phyloP scores from a whole-genome alignment of 2,888 invertebrate genomes.

The Platycheirus rosarum region DNA sequence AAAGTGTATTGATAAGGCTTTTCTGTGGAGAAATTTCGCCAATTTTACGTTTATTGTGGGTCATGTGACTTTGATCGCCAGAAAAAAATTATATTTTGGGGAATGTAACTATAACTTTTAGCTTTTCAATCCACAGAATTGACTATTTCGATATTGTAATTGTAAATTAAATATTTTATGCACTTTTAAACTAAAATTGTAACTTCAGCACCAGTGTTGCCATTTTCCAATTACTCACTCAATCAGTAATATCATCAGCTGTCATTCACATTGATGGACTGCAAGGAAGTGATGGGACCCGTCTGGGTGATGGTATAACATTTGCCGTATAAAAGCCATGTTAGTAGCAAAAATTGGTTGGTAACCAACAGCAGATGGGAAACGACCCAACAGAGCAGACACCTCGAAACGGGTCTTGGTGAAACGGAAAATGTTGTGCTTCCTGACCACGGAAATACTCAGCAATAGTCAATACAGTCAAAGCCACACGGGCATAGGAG shows the following conservation, averaged over 20 bases:
- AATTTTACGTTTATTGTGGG: no score
- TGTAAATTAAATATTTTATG: no score
- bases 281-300: constrained; percentile 97
- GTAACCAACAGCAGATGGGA: constrained; percentile 97
- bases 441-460: constrained; percentile 97
- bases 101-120: no score
- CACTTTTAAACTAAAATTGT: no score
- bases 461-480: constrained; percentile 95
- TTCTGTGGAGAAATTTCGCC: no score
- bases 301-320: constrained; percentile 97
- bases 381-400: constrained; percentile 96
- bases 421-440: constrained; percentile 97
- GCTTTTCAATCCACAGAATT: no score
- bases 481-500: constrained; percentile 94
- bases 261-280: constrained; percentile 98
- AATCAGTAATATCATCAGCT: constrained; percentile 97
- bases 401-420: constrained; percentile 95
- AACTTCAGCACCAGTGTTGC: no score
- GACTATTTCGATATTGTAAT: no score
- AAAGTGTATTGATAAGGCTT: no score
- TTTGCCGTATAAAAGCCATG: constrained; percentile 98
- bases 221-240: no score
- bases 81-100: no score
- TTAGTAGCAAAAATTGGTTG: constrained; percentile 97
- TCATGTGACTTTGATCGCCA: no score